Percentiles rank a stretch among this genome's conserved stretches.
These are phyloP conservation scores for Aeoliscus strigatus DNA, from an alignment of 2,797 vertebrate species.

Conservation along the genomic window DNA sequence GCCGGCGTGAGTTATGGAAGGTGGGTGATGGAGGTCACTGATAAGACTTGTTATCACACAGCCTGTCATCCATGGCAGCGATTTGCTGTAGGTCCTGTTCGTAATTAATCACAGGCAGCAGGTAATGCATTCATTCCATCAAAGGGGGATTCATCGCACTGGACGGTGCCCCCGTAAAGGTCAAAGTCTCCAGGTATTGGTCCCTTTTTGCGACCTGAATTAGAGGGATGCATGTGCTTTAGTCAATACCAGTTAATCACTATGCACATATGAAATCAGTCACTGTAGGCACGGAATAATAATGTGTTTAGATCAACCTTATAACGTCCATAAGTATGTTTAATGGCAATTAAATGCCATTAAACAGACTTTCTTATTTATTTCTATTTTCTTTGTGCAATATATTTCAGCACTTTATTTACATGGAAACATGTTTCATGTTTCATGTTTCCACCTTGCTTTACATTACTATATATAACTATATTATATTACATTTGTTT, in stretches of 20 bases:
- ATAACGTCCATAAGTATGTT: not conserved
- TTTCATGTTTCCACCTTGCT: too few species aligned
- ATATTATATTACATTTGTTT: too few species aligned
- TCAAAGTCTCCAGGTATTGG: constrained; percentile 41
- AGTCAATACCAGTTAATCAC: constrained; percentile 43
- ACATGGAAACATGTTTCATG: too few species aligned
- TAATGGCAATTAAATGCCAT: not conserved
- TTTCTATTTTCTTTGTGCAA: too few species aligned
- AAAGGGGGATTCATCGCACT: constrained; percentile 21
- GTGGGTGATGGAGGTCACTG: constrained; percentile 39
- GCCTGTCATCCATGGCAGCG: constrained; percentile 54
- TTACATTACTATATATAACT: too few species aligned
- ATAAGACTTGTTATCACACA: constrained; percentile 55
- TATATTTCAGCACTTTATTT: too few species aligned
- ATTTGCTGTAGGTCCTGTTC: constrained; percentile 39
- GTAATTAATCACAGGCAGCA: constrained; percentile 63
- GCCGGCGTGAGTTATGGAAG: constrained; percentile 30
- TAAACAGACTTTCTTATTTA: too few species aligned
- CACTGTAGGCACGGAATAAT: constrained; percentile 10
- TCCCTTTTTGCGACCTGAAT: constrained; percentile 33
- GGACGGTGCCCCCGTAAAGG: constrained; percentile 56
- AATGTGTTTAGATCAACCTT: constrained; percentile 4
- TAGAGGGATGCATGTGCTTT: constrained; percentile 18
- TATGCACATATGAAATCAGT: constrained; percentile 48
- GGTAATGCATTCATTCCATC: constrained; percentile 49